These are phyloP conservation scores for Oligia latruncula DNA, from an alignment of 2,888 invertebrate species.

Conservation along the genomic window DNA sequence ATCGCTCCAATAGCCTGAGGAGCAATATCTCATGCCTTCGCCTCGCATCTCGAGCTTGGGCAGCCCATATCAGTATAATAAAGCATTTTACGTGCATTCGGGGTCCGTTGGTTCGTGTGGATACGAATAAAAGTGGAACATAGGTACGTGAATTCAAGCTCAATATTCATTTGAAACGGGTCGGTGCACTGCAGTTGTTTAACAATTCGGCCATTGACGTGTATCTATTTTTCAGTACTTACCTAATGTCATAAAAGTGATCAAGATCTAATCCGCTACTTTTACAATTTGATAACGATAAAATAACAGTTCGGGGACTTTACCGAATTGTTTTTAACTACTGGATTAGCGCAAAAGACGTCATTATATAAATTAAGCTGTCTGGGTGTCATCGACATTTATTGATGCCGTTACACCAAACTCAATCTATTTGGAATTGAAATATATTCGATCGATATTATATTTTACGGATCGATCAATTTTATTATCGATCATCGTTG, in stretches of 20 bases:
- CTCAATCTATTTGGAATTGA: not conserved
- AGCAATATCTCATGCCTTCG: conserved; percentile 3
- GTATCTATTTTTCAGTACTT: not conserved
- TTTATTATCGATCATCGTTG: not conserved
- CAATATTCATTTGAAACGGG: conserved; percentile 9
- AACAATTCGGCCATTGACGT: not conserved
- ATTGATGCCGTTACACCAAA: not conserved
- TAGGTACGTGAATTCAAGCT: not conserved
- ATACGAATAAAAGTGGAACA: conserved; percentile 10
- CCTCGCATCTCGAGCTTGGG: not conserved
- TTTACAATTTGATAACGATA: not conserved
- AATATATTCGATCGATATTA: not conserved
- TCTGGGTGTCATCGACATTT: not conserved
- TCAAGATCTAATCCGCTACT: not conserved
- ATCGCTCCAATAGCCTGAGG: conserved; percentile 3
- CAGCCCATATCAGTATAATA: conserved; percentile 26
- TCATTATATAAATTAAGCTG: not conserved
- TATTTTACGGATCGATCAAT: not conserved
- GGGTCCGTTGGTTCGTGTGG: conserved; percentile 1
- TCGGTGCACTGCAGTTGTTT: not conserved
- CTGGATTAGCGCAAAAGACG: not conserved
- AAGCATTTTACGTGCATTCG: conserved; percentile 33
- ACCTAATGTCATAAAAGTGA: not conserved
- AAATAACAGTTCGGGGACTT: not conserved
- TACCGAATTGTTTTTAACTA: not conserved